Base-by-base conservation (phyloP, 2,113 vertebrate species). In the Phoxinus phoxinus region DNA sequence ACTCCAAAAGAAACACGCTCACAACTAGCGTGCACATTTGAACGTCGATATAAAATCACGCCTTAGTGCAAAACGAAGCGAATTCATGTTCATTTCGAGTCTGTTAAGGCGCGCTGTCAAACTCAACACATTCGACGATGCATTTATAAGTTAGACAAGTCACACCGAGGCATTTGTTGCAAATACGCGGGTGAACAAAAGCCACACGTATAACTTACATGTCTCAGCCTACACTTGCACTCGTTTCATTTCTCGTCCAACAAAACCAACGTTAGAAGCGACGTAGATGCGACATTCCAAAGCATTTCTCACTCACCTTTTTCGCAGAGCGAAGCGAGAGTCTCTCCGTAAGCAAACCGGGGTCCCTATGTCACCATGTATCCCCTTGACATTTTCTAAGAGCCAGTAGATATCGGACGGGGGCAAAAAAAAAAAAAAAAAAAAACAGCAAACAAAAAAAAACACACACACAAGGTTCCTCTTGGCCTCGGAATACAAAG, bases 281-380 rank as follows among this genome's bases (percentile, higher is more conserved):
- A 69, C 44, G 80, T 81, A 21, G 37, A 82, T 69, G 44, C 79
- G 59, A 81, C 44, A 85, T 86, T 82, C 44, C 23, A 44, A 84
- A 85, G 67, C 44, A 85, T 77, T 58, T 48, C 76, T 30, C 82
- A 86, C 94, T 94, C 93, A 95, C 95, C 94, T 95, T 88, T 89
- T 86, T 73, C 87, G 80, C 90, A 78, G 90, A 85, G 84, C 90
- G 90, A 88, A 85, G 84, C 85, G 67, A 69, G 65, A 87, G 87
- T 87, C 83, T 90, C 88, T 89, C 83, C 89, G 84, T 88, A 90
- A 77, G 63, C 89, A 87, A 90, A 91, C 92, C 61, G 88, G 77
- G 84, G 88, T 82, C 88, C 85, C 92, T 90, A 87, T 91, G 91
- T 90, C 92, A 91, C 92, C 91, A 86, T 88, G 74, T 91, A 90